Evolutionary conservation across 2,888 invertebrate species (phyloP), one percentile per base, ranked within the genome.

Genomic region (Eretmocerus hayati): DNA sequence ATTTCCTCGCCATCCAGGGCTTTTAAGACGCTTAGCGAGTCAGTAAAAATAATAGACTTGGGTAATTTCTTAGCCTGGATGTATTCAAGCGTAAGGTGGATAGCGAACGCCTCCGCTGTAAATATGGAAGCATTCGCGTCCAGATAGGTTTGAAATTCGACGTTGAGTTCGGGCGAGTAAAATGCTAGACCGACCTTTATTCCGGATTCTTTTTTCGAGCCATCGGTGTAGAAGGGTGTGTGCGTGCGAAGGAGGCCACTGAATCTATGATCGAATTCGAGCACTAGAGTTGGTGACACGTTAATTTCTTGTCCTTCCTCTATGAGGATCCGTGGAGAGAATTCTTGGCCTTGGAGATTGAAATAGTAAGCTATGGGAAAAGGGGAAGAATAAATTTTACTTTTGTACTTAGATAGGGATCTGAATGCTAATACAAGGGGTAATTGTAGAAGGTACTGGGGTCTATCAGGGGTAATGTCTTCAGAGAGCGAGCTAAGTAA

Each of bases 191-290:
- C 54, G 11, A 31, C 37, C 2, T 18, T n/a, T n/a, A n/a, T 26
- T 1, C 30, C 15, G 1, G 13, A 8, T 4, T 31, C 26, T 1
- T n/a, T 21, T 32, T 52, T 56, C 0, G 52, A 56, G 16, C 53
- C 54, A 26, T 54, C 52, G 1, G 52, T 54, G 37, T 41, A 54
- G 9, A 57, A 56, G 5, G 6, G n/a, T 13, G 9, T 40, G 16
- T 15, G 20, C 3, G 19, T n/a, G 2, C 4, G 6, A 4, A 42
- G 18, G 21, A 31, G 11, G 4, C 22, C 15, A 6, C 11, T n/a
- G 20, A 33, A 33, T 16, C 4, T 2, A 9, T n/a, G 8, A n/a
- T 8, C 15, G 20, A 35, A 21, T 33, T 42, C 21, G 9, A 18
- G 8, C 3, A 3, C 16, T n/a, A 33, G 42, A 2, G 8, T 9